Base-by-base conservation (phyloP, 2,888 invertebrate genomes). In the Arrhopalites spinosus region DNA sequence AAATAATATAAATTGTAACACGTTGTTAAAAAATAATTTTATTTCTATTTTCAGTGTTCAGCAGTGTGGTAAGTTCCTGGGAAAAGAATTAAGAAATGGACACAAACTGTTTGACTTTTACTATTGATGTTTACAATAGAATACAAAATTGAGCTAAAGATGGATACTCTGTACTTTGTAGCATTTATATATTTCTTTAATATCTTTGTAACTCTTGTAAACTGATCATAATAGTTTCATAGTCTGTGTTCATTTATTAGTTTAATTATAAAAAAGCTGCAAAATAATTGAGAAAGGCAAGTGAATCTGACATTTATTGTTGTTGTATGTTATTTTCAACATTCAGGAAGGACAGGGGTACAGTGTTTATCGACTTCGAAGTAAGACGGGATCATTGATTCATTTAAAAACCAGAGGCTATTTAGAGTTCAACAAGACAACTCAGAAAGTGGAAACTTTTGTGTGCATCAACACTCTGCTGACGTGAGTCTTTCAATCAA, bases 401-500 rank as follows among this genome's bases (percentile, higher is more conserved):
- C 95, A 93, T 84, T 89, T 95, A 85, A 89, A 91, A 84, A 93
- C 94, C 0, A 89, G 91, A 81, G 95, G 95, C 13, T 94, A 90
- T 84, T 88, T 95, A 72, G 95, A 95, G 86, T 91, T 92, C 80
- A 93, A 94, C 84, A 90, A 89, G 84, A 87, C 87, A 67, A 90
- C 91, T 7, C 92, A 93, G 81, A 84, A 85, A 78, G 92, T 94
- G 30, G 92, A 91, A 84, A 93, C 94, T 78, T 94, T 95, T 86
- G 91, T 94, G 53, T 95, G 95, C 86, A 89, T 95, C 74, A 95
- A 95, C 85, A 92, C 92, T 77, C 87, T 93, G 73, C 88, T 91
- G 25, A 83, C 86, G 88, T 88, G 84, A 86, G 87, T 86, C 2
- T 59, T 2, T 20, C 17, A 47, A n/a, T 36, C 20, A 50, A 36